A percentile compares a stretch with the other conserved stretches of the same genome.
Evolutionary conservation across 2,113 vertebrate species (phyloP).

Genomic region (Hyperoodon ampullatus): DNA sequence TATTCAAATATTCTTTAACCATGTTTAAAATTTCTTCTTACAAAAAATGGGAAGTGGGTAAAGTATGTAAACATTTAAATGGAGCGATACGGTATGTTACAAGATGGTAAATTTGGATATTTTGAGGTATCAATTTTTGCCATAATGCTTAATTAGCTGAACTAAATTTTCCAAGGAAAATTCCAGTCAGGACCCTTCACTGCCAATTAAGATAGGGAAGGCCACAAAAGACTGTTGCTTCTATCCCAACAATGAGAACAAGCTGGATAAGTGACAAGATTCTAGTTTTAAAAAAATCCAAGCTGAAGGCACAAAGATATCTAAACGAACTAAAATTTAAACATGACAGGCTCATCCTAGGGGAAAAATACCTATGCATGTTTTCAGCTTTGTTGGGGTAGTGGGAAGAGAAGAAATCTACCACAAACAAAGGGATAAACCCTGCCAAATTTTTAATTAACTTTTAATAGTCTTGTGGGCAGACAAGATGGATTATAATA

Average conservation of each 20-base stretch:
- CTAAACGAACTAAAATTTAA: background rate
- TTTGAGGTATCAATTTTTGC: background rate
- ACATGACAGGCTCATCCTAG: background rate
- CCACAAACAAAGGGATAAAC: background rate
- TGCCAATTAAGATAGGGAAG: background rate
- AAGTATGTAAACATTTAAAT: background rate
- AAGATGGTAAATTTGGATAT: background rate
- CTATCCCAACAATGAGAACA: background rate
- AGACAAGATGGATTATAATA: background rate
- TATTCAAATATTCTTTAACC: background rate
- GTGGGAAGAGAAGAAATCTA: background rate
- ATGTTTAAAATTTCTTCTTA: background rate
- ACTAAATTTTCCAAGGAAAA: background rate
- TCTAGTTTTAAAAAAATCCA: background rate
- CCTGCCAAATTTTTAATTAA: background rate
- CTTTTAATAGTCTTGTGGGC: background rate
- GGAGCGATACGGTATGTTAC: background rate
- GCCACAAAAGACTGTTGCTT: background rate
- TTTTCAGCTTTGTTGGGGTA: background rate
- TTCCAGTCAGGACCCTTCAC: background rate
- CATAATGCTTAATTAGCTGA: constrained; percentile 31
- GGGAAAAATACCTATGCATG: background rate
- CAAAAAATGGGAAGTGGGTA: background rate
- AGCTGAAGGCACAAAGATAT: background rate
- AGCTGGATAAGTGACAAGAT: background rate